These are phyloP conservation scores for Leptinotarsa lineolata DNA, from an alignment of 1,140 invertebrate genomes.

Conservation along the genomic window DNA sequence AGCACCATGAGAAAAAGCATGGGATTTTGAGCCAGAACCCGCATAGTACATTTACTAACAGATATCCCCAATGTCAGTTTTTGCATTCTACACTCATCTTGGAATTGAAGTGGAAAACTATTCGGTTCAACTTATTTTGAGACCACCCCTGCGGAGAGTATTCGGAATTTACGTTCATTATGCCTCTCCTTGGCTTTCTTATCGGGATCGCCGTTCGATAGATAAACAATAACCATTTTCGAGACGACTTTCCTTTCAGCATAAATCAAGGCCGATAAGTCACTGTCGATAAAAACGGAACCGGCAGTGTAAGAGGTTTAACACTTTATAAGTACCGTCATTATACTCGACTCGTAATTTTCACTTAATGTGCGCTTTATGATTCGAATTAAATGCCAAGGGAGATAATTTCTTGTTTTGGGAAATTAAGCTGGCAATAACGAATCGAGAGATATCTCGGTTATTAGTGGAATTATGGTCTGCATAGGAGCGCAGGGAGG, in stretches of 20 bases:
- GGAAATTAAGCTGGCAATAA: constrained; percentile 26
- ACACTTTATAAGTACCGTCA: constrained; percentile 24
- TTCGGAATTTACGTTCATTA: constrained; percentile 17
- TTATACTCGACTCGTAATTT: constrained; percentile 27
- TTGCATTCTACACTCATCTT: neutral
- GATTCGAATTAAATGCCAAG: constrained; percentile 26
- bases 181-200: constrained; percentile 20
- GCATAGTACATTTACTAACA: neutral
- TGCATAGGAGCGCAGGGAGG: neutral
- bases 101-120: neutral
- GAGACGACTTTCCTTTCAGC: constrained; percentile 20
- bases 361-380: constrained; percentile 29
- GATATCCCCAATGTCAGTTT: neutral
- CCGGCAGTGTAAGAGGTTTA: constrained; percentile 29
- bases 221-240: constrained; percentile 30
- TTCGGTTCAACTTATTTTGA: neutral
- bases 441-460: constrained; percentile 15
- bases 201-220: constrained; percentile 25
- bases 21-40: no score
- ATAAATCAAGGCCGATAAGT: constrained; percentile 25
- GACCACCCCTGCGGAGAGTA: neutral
- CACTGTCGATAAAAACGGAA: constrained; percentile 30
- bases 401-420: constrained; percentile 29
- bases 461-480: constrained; percentile 13
- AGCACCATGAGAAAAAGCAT: no score